Base-by-base conservation (phyloP, 2,797 vertebrate genomes). In the Ara ararauna region DNA sequence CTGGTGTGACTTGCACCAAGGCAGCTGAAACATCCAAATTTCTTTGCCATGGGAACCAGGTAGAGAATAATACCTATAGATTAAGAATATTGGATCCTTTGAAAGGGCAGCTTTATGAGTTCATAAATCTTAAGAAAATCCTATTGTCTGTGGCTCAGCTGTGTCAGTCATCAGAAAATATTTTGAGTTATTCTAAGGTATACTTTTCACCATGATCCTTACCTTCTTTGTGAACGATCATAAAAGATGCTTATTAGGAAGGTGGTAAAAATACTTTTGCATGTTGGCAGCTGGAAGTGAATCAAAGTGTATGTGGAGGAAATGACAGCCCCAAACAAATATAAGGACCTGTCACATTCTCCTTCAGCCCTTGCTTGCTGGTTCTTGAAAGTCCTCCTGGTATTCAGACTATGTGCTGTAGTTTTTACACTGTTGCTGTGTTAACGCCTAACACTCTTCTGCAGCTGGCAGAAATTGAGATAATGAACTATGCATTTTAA, bases 121-220 rank as follows among this genome's bases (percentile, higher is more conserved):
- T 96, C 60, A n/a, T 7, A 71, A 64, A 16, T 90, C 70, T 82
- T 45, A 70, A 45, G 38, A 50, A 76, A 12, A 10, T 11, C 23
- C 38, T 2, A 0, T 74, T 84, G 26, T 56, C 40, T 89, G 51
- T 81, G 65, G 48, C 60, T 66, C 51, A 79, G 26, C 45, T 58
- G 24, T 80, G 40, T 73, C 44, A 78, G 72, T 86, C 91, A 85
- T 90, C 86, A 96, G 85, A 77, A 97, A 83, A 97, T 24, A 90
- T 84, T 92, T 88, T n/a, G 47, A 76, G 45, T 94, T 96, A 85
- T 94, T 94, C 67, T 51, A 60, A 92, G 56, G 34, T 81, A 45
- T 2, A 5, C 5, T 73, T 81, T 93, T 58, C 73, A 48, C 48
- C 4, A 9, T 58, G 89, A 81, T 78, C 64, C 44, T 71, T 77